Evolutionary conservation across 1,140 invertebrate species (phyloP), one percentile per base, ranked within the genome.

Genomic region (Nymphalis io): DNA sequence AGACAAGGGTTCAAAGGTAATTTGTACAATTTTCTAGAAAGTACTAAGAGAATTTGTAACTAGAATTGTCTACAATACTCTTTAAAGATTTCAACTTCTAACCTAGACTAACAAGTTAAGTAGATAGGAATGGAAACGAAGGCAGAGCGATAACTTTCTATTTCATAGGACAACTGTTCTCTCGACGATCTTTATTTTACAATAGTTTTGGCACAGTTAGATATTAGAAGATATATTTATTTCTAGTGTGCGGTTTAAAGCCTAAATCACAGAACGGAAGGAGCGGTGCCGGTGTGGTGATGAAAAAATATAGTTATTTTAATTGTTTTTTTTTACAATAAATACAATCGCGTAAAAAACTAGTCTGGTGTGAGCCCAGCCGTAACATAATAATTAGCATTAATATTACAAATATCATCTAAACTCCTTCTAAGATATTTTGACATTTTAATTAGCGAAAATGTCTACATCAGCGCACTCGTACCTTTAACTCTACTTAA

Each of bases 261-360:
- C 85, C 87, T 89, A 89, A 85, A 88, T 89, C 87, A 91, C 89
- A 90, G 87, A 89, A 91, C 82, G 83, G 83, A 89, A 86, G 83
- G 82, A 82, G 84, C 84, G 82, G 87, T 87, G 87, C 84, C 66
- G 75, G 82, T 82, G 79, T 79, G 65, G 77, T 84, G 81, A 85
- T 89, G 86, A 83, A 89, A 91, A 91, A 89, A 91, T 89, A 89
- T 83, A 85, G 73, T 79, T 81, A 82, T 77, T 53, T 23, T 55
- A 55, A 18, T 55, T 80, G 71, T 75, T 81, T 55, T 78, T 73
- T 18, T 76, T 78, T 80, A 78, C 74, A 76, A 70, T 76, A 77
- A 80, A 77, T 81, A 81, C 74, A 78, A 76, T 75, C 60, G 80
- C 83, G 75, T 84, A 86, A 80, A 83, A 85, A 85, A 77, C 82